Percentiles rank a stretch among this genome's conserved stretches.
Evolutionary conservation across 1,140 invertebrate genomes (phyloP).

Genomic region (Aphelenchoides besseyi): DNA sequence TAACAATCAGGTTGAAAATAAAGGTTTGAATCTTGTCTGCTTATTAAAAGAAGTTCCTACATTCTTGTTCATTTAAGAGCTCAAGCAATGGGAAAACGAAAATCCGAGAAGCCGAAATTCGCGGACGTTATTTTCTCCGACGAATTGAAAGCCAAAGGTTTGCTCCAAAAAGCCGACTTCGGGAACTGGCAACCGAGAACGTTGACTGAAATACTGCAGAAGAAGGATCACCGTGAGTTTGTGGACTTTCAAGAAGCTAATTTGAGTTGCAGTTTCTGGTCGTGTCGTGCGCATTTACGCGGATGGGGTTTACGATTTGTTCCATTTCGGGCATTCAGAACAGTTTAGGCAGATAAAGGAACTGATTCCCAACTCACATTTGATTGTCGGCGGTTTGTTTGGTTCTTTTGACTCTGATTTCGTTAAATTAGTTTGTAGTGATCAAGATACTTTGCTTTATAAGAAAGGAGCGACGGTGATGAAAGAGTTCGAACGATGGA

Average conservation of each 20-base stretch:
- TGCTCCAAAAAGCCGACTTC: no score
- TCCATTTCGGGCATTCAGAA: constrained; percentile 83
- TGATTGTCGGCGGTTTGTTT: constrained; percentile 84
- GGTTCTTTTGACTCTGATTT: constrained; percentile 9
- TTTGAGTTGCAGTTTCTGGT: constrained; percentile 21
- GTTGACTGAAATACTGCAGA: constrained; percentile 7
- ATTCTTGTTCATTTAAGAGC: no score
- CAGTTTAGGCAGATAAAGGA: constrained; percentile 96
- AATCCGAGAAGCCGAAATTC: no score
- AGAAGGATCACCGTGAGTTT: not conserved
- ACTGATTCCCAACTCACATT: constrained; percentile 86
- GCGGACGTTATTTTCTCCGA: constrained; percentile 13
- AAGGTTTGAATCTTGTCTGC: no score
- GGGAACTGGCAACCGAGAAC: constrained; percentile 19
- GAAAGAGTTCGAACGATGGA: constrained; percentile 29
- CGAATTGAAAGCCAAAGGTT: no score
- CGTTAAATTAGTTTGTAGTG: constrained; percentile 29
- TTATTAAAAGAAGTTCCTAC: no score
- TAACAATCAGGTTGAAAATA: no score
- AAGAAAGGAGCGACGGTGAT: constrained; percentile 27
- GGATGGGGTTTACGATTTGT: constrained; percentile 67
- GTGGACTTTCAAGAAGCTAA: not conserved
- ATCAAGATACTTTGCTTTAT: constrained; percentile 25
- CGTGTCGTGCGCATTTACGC: constrained; percentile 65
- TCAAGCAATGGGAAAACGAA: no score